phyloP scores from a whole-genome alignment of 2,797 vertebrate genomes.

The Anguilla pacifica region DNA sequence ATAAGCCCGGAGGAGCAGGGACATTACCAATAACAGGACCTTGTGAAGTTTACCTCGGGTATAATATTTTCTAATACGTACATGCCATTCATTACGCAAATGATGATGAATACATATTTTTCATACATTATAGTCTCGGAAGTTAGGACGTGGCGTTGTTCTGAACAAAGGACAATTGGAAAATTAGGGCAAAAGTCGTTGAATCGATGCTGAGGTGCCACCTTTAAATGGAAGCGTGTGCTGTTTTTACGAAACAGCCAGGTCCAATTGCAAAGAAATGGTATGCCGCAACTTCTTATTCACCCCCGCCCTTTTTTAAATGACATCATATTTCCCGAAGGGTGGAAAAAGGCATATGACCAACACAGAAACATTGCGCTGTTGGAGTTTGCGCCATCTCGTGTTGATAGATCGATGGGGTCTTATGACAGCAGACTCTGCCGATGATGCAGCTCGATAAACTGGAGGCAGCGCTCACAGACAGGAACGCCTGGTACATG shows the following conservation, averaged over 20 bases:
- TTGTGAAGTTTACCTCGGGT: neutral
- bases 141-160: neutral
- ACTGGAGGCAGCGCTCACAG: neutral
- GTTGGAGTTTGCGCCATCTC: conserved; percentile 18
- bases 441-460: conserved; percentile 16
- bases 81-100: neutral
- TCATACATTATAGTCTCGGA: neutral
- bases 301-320: neutral
- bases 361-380: conserved; percentile 9
- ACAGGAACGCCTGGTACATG: conserved; percentile 8
- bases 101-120: neutral
- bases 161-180: neutral
- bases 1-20: neutral
- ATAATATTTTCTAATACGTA: neutral
- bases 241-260: neutral
- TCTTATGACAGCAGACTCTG: conserved; percentile 8
- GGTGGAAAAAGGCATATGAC: neutral
- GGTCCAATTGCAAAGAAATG: neutral
- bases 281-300: neutral
- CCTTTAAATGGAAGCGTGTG: neutral
- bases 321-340: conserved; percentile 11
- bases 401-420: conserved; percentile 8
- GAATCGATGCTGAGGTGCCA: neutral
- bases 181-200: neutral
- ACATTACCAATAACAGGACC: neutral